Evolutionary conservation across 2,888 invertebrate species (phyloP), one percentile per base, ranked within the genome.

Genomic region (Pomacea canaliculata): DNA sequence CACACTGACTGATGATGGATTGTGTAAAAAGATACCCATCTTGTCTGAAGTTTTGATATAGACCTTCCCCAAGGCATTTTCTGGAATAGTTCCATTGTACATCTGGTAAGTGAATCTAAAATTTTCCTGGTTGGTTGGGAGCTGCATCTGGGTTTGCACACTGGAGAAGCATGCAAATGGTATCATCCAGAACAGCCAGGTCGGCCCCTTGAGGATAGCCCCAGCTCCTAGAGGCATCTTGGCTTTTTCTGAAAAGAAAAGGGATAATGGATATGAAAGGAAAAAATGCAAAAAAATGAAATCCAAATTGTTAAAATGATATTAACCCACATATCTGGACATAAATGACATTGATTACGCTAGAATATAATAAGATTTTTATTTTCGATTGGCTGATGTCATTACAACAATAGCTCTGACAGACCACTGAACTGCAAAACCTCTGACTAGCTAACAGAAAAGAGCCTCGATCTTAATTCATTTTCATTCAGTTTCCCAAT

Each of bases 21-120:
- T 66, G 60, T 91, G 89, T 79, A 94, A 90, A 79, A 91, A 92
- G 82, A 97, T 94, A 80, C 97, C 98, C 93, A 97, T 95, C 84
- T 95, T 94, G 13, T 84, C 80, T 84, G 94, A 94, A 76, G 95
- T 94, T 79, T 93, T 92, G 23, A 92, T 90, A 91, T 95, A 96
- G n/a, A 96, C 96, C 91, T 96, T 96, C 79, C 96, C 96, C 1
- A 85, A 79, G 18, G 88, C 85, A 76, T 87, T 88, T 81, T 90
- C 90, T 48, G 80, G 78, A 69, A 90, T 87, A 51, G 87, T 86
- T 27, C 84, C 89, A 82, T 89, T 89, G 84, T 90, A 90, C 0
- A 72, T n/a, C 37, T 79, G 70, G 56, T 86, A 83, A n/a, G 90
- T 89, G 81, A 90, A 90, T 12, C 48, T 46, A 51, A 79, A 78